Percentiles rank a stretch among this genome's conserved stretches.
phyloP scores from a whole-genome alignment of 2,113 vertebrate species.

The Nanorana parkeri region DNA sequence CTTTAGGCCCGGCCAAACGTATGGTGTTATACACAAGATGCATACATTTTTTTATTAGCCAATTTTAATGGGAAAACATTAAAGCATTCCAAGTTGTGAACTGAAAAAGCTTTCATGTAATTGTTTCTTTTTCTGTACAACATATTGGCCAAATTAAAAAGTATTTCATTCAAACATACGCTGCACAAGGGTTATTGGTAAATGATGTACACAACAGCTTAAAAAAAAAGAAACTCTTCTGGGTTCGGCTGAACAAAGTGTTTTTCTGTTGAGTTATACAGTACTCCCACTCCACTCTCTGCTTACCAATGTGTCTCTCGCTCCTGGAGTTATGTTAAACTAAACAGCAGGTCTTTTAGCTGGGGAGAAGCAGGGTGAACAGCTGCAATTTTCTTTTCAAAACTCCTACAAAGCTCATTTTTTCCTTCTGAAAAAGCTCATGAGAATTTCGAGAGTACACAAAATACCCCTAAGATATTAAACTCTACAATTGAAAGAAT shows the following conservation, averaged over 20 bases:
- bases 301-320: background rate
- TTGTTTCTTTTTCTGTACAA: too few species aligned
- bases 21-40: too few species aligned
- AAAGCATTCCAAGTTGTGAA: too few species aligned
- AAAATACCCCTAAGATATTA: conserved; percentile 39
- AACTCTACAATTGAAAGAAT: conserved; percentile 16
- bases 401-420: conserved; percentile 50
- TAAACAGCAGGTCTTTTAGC: conserved; percentile 49
- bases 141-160: background rate
- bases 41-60: too few species aligned
- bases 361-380: conserved; percentile 50
- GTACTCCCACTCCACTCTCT: conserved; percentile 13
- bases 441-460: conserved; percentile 12
- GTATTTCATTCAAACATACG: background rate
- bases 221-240: background rate
- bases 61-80: too few species aligned
- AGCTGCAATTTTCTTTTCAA: conserved; percentile 52
- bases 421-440: conserved; percentile 24
- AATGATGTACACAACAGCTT: background rate
- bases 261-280: conserved; percentile 28
- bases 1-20: too few species aligned
- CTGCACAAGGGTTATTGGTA: background rate
- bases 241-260: conserved; percentile 34
- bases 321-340: conserved; percentile 34
- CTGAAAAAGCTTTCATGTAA: too few species aligned